Evolutionary conservation across 2,797 vertebrate genomes (phyloP).

Genomic region (Gambelia wislizenii): DNA sequence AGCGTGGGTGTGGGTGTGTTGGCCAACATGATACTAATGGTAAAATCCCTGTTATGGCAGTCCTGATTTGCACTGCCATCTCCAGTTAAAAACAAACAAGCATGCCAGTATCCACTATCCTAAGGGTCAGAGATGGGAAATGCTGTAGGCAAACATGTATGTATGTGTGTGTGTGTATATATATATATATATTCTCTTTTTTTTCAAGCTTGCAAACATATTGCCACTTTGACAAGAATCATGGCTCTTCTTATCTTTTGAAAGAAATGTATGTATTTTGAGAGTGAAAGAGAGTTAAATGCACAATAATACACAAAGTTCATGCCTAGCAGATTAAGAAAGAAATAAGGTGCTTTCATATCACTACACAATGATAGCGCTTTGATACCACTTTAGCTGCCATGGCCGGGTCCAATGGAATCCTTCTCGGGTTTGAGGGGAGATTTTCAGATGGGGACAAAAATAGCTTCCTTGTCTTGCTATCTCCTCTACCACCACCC

Average conservation of each 20-base stretch:
- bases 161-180: no score
- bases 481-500: no score
- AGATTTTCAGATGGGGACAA: no score
- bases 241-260: not conserved
- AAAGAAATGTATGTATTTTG: not conserved
- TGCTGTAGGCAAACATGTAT: not conserved
- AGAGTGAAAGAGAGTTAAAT: not conserved
- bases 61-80: not conserved
- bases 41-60: not conserved
- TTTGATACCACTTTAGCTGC: no score
- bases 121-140: not conserved
- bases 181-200: not conserved
- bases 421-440: no score
- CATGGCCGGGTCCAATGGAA: no score
- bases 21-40: not conserved
- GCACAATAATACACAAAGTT: no score
- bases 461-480: no score
- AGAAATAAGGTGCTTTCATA: no score
- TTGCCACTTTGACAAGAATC: not conserved
- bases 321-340: no score
- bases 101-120: not conserved
- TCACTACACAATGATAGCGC: no score
- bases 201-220: not conserved
- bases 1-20: not conserved
- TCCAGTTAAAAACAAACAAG: not conserved